Evolutionary conservation across 2,113 vertebrate species (phyloP).

Genomic region (Anguilla rostrata): DNA sequence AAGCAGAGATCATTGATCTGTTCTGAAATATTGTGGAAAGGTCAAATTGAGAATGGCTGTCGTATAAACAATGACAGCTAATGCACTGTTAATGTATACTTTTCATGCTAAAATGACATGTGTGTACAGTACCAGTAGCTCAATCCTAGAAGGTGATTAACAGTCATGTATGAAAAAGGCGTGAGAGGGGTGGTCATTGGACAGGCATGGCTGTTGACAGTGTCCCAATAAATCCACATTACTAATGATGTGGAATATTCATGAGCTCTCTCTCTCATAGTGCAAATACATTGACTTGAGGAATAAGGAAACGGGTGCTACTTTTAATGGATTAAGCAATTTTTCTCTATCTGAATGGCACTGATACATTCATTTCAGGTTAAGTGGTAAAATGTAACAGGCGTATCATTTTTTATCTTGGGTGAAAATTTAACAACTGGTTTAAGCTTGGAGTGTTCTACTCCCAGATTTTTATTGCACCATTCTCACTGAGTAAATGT

Average conservation of each 20-base stretch:
- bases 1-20: background rate
- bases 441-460: background rate
- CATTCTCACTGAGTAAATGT: background rate
- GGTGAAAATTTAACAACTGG: background rate
- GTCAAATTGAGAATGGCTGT: background rate
- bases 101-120: background rate
- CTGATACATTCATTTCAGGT: background rate
- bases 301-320: background rate
- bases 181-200: background rate
- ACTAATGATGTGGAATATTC: background rate
- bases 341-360: background rate
- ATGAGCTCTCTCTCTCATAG: background rate
- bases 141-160: background rate
- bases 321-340: background rate
- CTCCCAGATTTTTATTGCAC: background rate
- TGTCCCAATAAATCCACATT: background rate
- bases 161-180: constrained; percentile 1
- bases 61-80: background rate
- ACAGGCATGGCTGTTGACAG: background rate
- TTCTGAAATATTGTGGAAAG: background rate
- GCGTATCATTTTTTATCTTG: background rate
- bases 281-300: background rate
- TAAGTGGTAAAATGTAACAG: background rate
- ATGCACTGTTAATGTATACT: background rate
- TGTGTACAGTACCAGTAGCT: background rate